Percentiles rank a stretch among this genome's conserved stretches.
Evolutionary conservation across 1,140 invertebrate species (phyloP).

Genomic region (Scaptomyza pallida): DNA sequence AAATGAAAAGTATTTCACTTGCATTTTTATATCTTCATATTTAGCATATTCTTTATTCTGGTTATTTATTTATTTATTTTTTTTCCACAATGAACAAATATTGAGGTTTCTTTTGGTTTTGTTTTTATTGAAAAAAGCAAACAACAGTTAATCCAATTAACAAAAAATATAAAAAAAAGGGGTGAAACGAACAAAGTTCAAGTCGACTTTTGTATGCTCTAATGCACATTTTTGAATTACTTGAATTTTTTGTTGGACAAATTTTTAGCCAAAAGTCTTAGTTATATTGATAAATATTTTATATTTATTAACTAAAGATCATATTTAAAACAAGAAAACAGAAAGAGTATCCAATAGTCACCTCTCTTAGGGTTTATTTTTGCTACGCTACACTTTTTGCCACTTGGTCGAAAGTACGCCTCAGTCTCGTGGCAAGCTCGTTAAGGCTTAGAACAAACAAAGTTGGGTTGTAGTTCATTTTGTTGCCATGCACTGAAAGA

Average conservation of each 20-base stretch:
- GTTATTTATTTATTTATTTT: slow-evolving; percentile 28
- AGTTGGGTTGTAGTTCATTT: not conserved
- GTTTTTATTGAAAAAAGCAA: slow-evolving; percentile 54
- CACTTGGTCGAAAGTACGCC: slow-evolving; percentile 19
- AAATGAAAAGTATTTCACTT: slow-evolving; percentile 51
- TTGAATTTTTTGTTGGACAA: too few species aligned
- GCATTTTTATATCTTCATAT: slow-evolving; percentile 50
- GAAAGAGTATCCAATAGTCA: too few species aligned
- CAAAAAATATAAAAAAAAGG: slow-evolving; percentile 70
- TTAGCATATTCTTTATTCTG: slow-evolving; percentile 42
- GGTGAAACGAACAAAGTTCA: slow-evolving; percentile 1
- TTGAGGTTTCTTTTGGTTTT: slow-evolving; percentile 57
- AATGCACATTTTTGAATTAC: not conserved
- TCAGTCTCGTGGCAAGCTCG: slow-evolving; percentile 27
- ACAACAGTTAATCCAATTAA: slow-evolving; percentile 78
- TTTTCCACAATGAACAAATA: slow-evolving; percentile 55
- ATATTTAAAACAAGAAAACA: too few species aligned
- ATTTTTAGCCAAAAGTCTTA: too few species aligned
- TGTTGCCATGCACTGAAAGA: slow-evolving; percentile 12
- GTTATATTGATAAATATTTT: too few species aligned
- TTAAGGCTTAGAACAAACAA: slow-evolving; percentile 27
- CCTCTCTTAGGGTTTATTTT: not conserved
- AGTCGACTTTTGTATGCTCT: slow-evolving; percentile 48
- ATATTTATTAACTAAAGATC: too few species aligned
- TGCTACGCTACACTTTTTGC: not conserved